Conservation (phyloP, 1,140 invertebrate species). For the Diachasmimorpha longicaudata region DNA sequence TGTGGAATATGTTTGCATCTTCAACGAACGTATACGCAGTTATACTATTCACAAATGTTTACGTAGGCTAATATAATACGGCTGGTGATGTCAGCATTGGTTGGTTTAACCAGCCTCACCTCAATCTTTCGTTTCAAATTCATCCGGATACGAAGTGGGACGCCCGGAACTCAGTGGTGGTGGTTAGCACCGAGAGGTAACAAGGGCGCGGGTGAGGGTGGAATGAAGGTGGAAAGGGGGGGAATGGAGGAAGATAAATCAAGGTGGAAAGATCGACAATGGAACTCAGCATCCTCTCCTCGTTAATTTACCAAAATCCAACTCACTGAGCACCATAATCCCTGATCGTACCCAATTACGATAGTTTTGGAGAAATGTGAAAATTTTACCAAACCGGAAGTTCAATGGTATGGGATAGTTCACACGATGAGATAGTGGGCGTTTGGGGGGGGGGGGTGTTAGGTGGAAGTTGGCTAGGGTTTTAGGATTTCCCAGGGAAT, state of each 20-base stretch:
- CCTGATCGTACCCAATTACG: conserved; percentile 8
- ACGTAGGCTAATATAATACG: conserved; percentile 51
- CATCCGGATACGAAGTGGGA: background rate
- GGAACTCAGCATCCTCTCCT: background rate
- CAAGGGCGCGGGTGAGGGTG: no score
- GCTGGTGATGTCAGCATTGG: conserved; percentile 46
- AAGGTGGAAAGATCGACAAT: background rate
- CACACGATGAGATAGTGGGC: background rate
- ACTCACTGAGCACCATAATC: background rate
- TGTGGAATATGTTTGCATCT: background rate
- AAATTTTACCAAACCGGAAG: background rate
- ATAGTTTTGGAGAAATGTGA: background rate
- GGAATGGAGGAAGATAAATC: background rate
- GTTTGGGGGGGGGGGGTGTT: background rate
- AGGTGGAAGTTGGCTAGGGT: background rate
- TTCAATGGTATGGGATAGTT: background rate
- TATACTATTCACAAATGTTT: conserved; percentile 38
- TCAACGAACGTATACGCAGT: background rate
- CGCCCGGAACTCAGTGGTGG: background rate
- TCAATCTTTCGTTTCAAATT: conserved; percentile 9
- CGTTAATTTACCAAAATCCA: conserved; percentile 4
- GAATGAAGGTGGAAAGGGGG: background rate
- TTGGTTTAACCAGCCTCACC: conserved; percentile 13
- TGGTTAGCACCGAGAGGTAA: background rate
- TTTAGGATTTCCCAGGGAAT: background rate